These are phyloP conservation scores for Ostrea edulis DNA, from an alignment of 1,140 invertebrate genomes.

Conservation along the genomic window DNA sequence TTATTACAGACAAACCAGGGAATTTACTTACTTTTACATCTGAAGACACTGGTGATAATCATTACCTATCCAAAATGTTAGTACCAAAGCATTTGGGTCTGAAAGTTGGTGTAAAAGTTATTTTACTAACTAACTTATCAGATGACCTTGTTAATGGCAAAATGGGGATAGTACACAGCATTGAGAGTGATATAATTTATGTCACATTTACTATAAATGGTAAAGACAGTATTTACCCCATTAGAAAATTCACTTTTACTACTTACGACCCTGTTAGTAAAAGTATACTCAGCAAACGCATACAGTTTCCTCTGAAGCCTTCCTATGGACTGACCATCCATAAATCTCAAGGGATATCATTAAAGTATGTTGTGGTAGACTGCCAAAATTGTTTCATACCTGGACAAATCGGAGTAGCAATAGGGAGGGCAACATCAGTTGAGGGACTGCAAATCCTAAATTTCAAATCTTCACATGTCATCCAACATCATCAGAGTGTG, in stretches of 20 bases:
- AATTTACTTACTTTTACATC: background rate
- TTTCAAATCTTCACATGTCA: background rate
- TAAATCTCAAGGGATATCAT: constrained; percentile 47
- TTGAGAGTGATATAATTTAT: background rate
- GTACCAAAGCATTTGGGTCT: constrained; percentile 25
- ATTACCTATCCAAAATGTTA: background rate
- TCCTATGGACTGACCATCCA: constrained; percentile 37
- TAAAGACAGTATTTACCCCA: background rate
- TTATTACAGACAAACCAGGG: background rate
- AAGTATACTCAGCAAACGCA: constrained; percentile 14
- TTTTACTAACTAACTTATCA: constrained; percentile 34
- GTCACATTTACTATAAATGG: background rate
- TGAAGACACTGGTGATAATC: background rate
- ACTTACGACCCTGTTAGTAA: background rate
- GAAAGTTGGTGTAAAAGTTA: constrained; percentile 26
- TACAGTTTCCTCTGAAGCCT: constrained; percentile 34
- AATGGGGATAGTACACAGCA: constrained; percentile 21
- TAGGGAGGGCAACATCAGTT: constrained; percentile 8
- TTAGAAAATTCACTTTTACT: constrained; percentile 7
- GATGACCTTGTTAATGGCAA: constrained; percentile 42
- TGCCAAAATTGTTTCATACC: background rate
- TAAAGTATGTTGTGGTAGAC: constrained; percentile 24
- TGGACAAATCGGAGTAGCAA: constrained; percentile 40
- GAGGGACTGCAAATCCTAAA: constrained; percentile 16
- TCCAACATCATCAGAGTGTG: background rate